Percentiles rank a stretch among this genome's conserved stretches.
phyloP scores from a whole-genome alignment of 2,888 invertebrate species.

The Clostera curtula region DNA sequence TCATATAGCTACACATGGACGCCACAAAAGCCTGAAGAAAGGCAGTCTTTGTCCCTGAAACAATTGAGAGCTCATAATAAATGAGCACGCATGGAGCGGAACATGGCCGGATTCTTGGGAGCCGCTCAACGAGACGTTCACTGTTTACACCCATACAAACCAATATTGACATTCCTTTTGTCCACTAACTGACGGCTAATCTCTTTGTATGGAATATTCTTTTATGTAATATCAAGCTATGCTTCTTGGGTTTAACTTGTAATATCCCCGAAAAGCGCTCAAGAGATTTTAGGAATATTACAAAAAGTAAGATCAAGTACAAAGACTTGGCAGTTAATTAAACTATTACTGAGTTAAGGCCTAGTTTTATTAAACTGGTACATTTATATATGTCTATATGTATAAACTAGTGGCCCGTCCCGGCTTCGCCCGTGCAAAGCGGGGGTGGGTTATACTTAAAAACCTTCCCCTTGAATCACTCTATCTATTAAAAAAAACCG shows the following conservation, averaged over 20 bases:
- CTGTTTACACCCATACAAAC: constrained; percentile 59
- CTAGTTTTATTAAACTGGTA: too few relatives aligned
- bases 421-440: too few relatives aligned
- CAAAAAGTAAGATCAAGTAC: too few relatives aligned
- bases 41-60: constrained; percentile 45
- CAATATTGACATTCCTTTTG: constrained; percentile 68
- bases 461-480: too few relatives aligned
- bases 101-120: constrained; percentile 52
- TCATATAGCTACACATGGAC: constrained; percentile 2
- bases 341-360: too few relatives aligned
- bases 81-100: constrained; percentile 32
- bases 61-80: constrained; percentile 38
- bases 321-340: too few relatives aligned
- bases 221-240: constrained; percentile 36
- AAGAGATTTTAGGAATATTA: too few relatives aligned
- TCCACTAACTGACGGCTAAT: constrained; percentile 59
- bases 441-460: too few relatives aligned
- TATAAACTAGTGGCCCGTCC: too few relatives aligned
- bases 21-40: constrained; percentile 19
- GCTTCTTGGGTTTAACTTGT: constrained; percentile 24
- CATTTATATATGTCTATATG: too few relatives aligned
- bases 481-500: too few relatives aligned
- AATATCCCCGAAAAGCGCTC: too few relatives aligned
- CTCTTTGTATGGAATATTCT: constrained; percentile 53
- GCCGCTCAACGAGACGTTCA: constrained; percentile 38